Evolutionary conservation across 2,797 vertebrate genomes (phyloP), one percentile per base, ranked within the genome.

Genomic region (Crocidura indochinensis): DNA sequence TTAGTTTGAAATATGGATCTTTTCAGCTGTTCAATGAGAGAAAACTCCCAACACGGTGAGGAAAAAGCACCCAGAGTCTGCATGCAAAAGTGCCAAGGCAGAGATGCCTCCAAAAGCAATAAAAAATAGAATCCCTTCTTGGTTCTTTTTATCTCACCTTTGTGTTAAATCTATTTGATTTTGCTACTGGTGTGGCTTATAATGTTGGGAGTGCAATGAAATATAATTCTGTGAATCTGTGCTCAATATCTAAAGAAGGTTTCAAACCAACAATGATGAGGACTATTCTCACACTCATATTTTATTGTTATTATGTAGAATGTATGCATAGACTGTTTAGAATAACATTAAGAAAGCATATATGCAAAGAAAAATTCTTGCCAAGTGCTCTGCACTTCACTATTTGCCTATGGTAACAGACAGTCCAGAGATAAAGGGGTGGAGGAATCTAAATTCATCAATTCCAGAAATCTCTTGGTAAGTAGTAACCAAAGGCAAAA

Each of bases 181-280:
- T 95, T 85, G 84, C 87, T 95, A 84, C 94, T 92, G 77, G 26
- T 87, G 84, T 94, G 88, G 84, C 84, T 94, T 95, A 94, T 81
- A 84, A 82, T 94, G 91, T 94, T 95, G 93, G 71, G 68, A 93
- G 77, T 95, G 92, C 44, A 94, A 84, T 73, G 93, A 96, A 97
- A 97, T 96, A 97, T 94, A 97, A 96, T 96, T 94, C 94, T 94
- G 73, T 88, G 96, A 96, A 77, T 96, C 88, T 95, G 46, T 75
- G 69, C 79, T 96, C 88, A 94, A 94, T 96, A 95, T 90, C 93
- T 93, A 95, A 92, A 94, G 90, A 85, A 88, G 56, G 81, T 95
- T 92, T 95, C 85, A 93, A 94, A 96, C 87, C 62, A 93, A 94
- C 84, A 94, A 74, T 68, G 88, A 69, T 88, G 88, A 96, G 93